Base-by-base conservation (phyloP, 2,888 invertebrate genomes). In the Automeris io region DNA sequence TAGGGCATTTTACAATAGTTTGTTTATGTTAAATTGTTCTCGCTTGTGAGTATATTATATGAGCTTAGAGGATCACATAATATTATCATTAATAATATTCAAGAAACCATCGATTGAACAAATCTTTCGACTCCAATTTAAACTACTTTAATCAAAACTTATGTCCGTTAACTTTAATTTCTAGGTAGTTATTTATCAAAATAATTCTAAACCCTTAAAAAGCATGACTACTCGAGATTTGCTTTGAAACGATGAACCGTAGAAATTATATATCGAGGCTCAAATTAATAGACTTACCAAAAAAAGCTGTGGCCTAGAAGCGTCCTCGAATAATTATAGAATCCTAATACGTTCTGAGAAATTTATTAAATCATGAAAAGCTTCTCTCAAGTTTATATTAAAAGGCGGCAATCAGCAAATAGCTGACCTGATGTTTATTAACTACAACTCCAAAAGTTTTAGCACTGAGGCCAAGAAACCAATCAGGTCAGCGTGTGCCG, bases 311-410 rank as follows among this genome's bases (percentile, higher is more conserved):
- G 36, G 36, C 32, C 33, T 29, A 18, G 21, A 34, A 33, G 31
- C 55, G 55, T 52, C 48, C 50, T 36, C 42, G 53, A 49, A 57
- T 60, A 65, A 67, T 68, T 61, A 62, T 63, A 66, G 54, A 52
- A 54, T 41, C 45, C 46, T 42, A 49, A 44, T 38, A 45, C 40
- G 42, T 26, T 41, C 37, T 35, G 41, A 25, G 26, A 18, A 43
- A 38, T 45, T 47, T 47, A 47, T 47, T 46, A 49, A 47, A 49
- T 48, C 46, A 47, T 42, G 43, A 46, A 37, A 22, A 42, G 41
- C 39, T 46, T 46, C 40, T 35, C 36, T 39, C 32, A 35, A 42
- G 40, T 49, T 36, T 52, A 38, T 49, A 47, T 35, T 26, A 19
- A 11, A 40, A 40, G 47, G 45, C 45, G 38, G 47, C 43, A 46